Evolutionary conservation across 2,888 invertebrate genomes (phyloP).

Genomic region (Lordiphosa fenestrarum): DNA sequence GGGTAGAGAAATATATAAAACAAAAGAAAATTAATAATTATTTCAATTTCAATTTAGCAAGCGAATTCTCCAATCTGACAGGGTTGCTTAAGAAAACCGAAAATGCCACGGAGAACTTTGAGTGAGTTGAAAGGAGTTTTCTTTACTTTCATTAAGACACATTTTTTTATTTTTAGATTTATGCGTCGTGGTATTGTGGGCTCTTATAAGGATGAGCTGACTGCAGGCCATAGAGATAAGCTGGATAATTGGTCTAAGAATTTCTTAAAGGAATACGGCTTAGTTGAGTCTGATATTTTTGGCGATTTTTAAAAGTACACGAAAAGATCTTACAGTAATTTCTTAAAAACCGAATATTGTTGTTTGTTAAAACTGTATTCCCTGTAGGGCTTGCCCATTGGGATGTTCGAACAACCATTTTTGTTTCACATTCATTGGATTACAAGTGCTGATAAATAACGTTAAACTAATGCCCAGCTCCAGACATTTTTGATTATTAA

Average conservation of each 20-base stretch:
- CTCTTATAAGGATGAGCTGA: slow-evolving; percentile 44
- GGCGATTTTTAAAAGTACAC: slow-evolving; percentile 14
- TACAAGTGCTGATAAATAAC: no score
- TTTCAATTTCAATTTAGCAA: background rate
- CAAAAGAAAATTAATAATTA: background rate
- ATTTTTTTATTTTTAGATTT: slow-evolving; percentile 28
- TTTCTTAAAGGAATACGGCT: slow-evolving; percentile 21
- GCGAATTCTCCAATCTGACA: slow-evolving; percentile 15
- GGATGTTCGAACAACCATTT: slow-evolving; percentile 1
- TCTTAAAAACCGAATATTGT: no score
- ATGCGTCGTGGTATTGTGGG: slow-evolving; percentile 54
- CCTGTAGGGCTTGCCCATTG: slow-evolving; percentile 5
- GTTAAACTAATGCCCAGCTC: no score
- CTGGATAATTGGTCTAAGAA: slow-evolving; percentile 38
- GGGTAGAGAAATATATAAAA: background rate
- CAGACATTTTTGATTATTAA: no score
- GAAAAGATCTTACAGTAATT: background rate
- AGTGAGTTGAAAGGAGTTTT: slow-evolving; percentile 7
- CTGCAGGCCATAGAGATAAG: slow-evolving; percentile 16
- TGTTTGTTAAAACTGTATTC: no score
- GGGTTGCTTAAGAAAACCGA: rapidly evolving
- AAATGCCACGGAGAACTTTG: slow-evolving; percentile 1
- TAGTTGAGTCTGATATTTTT: slow-evolving; percentile 47
- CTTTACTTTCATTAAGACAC: background rate
- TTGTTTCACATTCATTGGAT: no score